Evolutionary conservation across 2,888 invertebrate genomes (phyloP), one percentile per base, ranked within the genome.

Genomic region (Drosophila ezoana): DNA sequence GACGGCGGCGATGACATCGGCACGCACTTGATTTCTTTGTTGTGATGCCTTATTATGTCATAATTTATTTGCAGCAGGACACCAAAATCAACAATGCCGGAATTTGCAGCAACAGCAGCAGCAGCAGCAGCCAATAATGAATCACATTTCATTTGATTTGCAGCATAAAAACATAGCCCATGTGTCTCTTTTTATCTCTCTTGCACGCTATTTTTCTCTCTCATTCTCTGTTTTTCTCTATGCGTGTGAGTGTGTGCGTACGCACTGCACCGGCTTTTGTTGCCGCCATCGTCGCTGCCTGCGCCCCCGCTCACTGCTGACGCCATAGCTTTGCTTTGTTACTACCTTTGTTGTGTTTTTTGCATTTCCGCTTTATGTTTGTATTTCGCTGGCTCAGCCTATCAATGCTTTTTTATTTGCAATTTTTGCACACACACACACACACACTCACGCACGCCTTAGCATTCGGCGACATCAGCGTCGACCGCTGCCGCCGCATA

Each of bases 241-340:
- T 14, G 14, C 28, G 52, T 41, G 52, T 69, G 47, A 57, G 57
- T 58, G 43, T 43, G 43, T 78, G 49, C 68, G 81, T 63, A 76
- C 78, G 72, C 76, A 81, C 72, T 79, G 84, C 81, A 82, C 88
- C 88, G 87, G 87, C 86, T 89, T 80, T 73, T 81, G 79, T 81
- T 84, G 81, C 83, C 82, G 72, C 67, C 65, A 63, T 43, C 62
- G 51, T 20, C 49, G 52, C 51, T 63, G 77, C 51, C 59, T 41
- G 60, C 71, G 45, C 63, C 60, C 72, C 63, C 77, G 44, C 74
- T 37, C 48, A 14, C 61, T 70, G 54, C 77, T 75, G 77, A 77
- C 75, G 75, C 65, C 76, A 66, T 66, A 54, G 52, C 56, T 45
- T 66, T 69, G 62, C 78, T 78, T 76, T 79, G 62, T 71, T 77